These are phyloP conservation scores for Cordylochernes scorpioides DNA, from an alignment of 2,888 invertebrate genomes.

Conservation along the genomic window DNA sequence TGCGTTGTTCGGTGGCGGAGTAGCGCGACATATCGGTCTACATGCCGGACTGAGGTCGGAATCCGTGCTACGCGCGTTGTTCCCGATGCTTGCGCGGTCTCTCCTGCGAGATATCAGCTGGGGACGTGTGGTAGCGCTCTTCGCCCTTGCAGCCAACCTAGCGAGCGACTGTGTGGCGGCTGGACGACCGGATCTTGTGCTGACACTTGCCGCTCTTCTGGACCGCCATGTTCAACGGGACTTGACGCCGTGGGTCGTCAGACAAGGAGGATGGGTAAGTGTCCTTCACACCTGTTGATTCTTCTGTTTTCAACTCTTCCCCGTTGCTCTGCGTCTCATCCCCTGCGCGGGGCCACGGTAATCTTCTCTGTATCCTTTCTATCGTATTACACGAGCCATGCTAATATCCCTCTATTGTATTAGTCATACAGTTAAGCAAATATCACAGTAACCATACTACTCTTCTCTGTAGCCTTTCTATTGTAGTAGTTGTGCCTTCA, in stretches of 20 bases:
- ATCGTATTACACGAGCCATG: no score
- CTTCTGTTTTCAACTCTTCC: no score
- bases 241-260: constrained; percentile 45
- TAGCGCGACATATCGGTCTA: constrained; percentile 10
- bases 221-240: constrained; percentile 41
- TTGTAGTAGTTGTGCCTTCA: no score
- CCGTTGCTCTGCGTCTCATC: no score
- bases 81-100: constrained; percentile 40
- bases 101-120: constrained; percentile 30
- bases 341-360: no score
- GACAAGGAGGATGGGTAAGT: constrained; percentile 53
- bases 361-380: no score
- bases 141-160: constrained; percentile 51
- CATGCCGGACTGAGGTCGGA: constrained; percentile 12
- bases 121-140: constrained; percentile 39
- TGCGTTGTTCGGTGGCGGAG: constrained; percentile 9
- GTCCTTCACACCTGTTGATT: no score
- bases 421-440: no score
- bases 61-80: constrained; percentile 30
- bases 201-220: constrained; percentile 46
- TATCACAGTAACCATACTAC: no score
- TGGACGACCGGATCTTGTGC: constrained; percentile 47
- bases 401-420: no score
- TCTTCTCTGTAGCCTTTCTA: no score
- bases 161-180: constrained; percentile 45